A percentile compares a stretch with the other conserved stretches of the same genome.
These are phyloP conservation scores for Ellobium chinense DNA, from an alignment of 2,888 invertebrate genomes.

Conservation along the genomic window DNA sequence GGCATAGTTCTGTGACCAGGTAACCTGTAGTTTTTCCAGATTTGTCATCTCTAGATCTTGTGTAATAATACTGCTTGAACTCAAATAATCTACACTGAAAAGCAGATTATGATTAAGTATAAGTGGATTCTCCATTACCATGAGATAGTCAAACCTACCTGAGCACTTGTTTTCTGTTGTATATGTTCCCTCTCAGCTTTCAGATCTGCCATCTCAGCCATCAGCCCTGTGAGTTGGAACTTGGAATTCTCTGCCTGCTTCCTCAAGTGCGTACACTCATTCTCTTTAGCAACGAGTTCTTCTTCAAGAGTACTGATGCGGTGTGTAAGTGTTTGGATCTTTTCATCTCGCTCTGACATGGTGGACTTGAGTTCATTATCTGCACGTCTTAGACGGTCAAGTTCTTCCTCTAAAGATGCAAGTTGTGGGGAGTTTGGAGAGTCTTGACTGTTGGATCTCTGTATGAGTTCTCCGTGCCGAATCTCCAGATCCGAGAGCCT, in stretches of 20 bases:
- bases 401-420: slow-evolving; percentile 62
- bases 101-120: too few relatives aligned
- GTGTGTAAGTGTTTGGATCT: slow-evolving; percentile 61
- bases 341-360: slow-evolving; percentile 50
- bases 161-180: slow-evolving; percentile 5
- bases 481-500: slow-evolving; percentile 74
- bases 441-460: slow-evolving; percentile 63
- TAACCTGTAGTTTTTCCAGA: too few relatives aligned
- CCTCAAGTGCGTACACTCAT: slow-evolving; percentile 65
- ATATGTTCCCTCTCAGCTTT: slow-evolving; percentile 57
- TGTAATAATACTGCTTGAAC: too few relatives aligned
- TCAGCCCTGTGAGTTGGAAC: slow-evolving; percentile 71
- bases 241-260: slow-evolving; percentile 74
- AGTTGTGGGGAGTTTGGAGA: slow-evolving; percentile 58
- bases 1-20: too few relatives aligned
- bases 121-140: too few relatives aligned
- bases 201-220: slow-evolving; percentile 67
- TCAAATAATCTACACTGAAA: too few relatives aligned
- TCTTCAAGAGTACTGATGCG: slow-evolving; percentile 65
- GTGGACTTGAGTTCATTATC: slow-evolving; percentile 39
- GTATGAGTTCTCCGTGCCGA: slow-evolving; percentile 71
- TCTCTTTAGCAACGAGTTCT: slow-evolving; percentile 57
- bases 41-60: too few relatives aligned
- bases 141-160: too few relatives aligned
- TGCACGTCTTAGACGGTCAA: slow-evolving; percentile 56